Evolutionary conservation across 2,888 invertebrate species (phyloP), one percentile per base, ranked within the genome.

Genomic region (Chrysodeixis includens): DNA sequence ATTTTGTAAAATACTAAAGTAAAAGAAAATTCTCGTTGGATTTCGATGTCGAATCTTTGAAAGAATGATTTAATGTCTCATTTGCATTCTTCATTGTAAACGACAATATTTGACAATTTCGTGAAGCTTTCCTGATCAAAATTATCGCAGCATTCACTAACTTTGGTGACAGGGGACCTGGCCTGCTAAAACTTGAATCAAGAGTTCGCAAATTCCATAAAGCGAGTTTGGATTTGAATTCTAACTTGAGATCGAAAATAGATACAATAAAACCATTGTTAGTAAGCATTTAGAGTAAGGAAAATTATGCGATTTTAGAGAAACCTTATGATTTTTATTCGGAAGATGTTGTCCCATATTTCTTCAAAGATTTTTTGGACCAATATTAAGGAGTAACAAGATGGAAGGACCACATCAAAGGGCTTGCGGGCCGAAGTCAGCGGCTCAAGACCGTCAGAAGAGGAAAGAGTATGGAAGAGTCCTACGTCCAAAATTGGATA

Each of bases 161-260:
- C 16, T 51, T 18, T 18, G 22, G 44, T 32, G 46, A 35, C 58
- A 40, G 32, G 65, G 58, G 74, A 66, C 51, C 35, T 62, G 60
- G 35, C 56, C 53, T 53, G 55, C 16, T 75, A 58, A 30, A 77
- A 63, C 9, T 58, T n/a, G 22, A 18, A n/a, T 26, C 12, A 40
- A n/a, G 57, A 66, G 30, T 74, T 61, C 20, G 16, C 53, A 77
- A 74, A 49, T 69, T 69, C 22, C 49, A 30, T 40, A 56, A 63
- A 69, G 57, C 53, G 35, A 62, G 65, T 66, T 66, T 49, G 51
- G 40, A 61, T 75, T 66, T 54, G 35, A 62, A 78, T 69, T 65
- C 20, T 30, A 65, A 58, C 18, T 32, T 12, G 9, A 22, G 40
- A 73, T 53, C 30, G 54, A 65, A 65, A 65, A 74, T 61, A n/a